Percentiles rank a stretch among this genome's conserved stretches.
Conservation (phyloP, 2,888 invertebrate species). For the Conops quadrifasciatus region DNA sequence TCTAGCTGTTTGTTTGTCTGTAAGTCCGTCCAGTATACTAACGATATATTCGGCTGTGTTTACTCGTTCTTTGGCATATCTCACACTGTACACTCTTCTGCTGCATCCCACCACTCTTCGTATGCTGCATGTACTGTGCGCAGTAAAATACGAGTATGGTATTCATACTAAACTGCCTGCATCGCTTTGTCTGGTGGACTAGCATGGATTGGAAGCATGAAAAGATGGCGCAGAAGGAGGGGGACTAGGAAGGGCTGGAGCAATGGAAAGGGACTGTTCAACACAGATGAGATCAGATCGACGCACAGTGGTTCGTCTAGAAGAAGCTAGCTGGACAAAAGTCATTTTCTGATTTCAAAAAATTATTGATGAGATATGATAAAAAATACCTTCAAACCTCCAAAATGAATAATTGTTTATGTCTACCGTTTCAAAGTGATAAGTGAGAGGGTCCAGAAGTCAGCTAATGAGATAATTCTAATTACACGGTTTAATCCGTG, state of each 20-base stretch:
- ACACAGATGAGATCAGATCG: conserved; percentile 37
- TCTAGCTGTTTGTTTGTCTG: conserved; percentile 7
- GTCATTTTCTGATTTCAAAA: too few relatives aligned
- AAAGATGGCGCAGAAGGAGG: too few relatives aligned
- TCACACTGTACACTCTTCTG: background rate
- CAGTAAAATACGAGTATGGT: background rate
- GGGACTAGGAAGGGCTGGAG: too few relatives aligned
- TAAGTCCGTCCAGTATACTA: background rate
- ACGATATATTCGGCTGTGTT: background rate
- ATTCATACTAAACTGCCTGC: conserved; percentile 36
- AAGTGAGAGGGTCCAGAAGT: too few relatives aligned
- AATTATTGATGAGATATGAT: too few relatives aligned
- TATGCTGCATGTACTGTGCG: background rate
- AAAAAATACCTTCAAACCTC: too few relatives aligned
- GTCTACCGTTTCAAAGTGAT: too few relatives aligned
- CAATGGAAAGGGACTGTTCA: conserved; percentile 10
- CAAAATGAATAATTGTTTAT: too few relatives aligned
- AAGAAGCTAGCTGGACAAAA: too few relatives aligned
- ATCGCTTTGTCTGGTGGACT: conserved; percentile 42
- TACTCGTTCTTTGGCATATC: too few relatives aligned
- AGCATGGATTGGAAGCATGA: conserved; percentile 18
- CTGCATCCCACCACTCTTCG: background rate
- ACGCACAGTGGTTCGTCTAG: conserved; percentile 37
- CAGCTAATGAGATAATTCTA: too few relatives aligned
- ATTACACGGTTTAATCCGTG: too few relatives aligned